These are phyloP conservation scores for Papilio helenus DNA, from an alignment of 1,140 invertebrate genomes.

Conservation along the genomic window DNA sequence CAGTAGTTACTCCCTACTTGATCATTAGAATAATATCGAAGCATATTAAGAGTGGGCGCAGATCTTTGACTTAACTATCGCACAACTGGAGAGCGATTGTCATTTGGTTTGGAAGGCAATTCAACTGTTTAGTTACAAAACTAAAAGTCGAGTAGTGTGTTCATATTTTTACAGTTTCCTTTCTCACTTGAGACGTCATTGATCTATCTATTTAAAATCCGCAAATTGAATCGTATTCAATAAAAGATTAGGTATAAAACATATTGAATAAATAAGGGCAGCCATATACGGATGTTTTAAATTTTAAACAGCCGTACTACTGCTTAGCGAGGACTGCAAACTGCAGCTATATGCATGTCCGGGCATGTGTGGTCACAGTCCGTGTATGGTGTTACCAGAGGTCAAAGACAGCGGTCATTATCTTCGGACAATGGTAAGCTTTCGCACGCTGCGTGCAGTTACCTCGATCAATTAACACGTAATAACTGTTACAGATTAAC, in stretches of 20 bases:
- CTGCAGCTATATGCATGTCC: not conserved
- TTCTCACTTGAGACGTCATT: not conserved
- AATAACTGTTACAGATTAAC: slow-evolving; percentile 29
- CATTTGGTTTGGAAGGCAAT: too few relatives aligned
- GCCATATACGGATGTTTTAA: not conserved
- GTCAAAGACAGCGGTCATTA: slow-evolving; percentile 36
- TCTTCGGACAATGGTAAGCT: slow-evolving; percentile 25
- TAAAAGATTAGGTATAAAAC: not conserved
- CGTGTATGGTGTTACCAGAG: not conserved
- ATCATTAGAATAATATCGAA: too few relatives aligned
- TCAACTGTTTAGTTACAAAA: too few relatives aligned
- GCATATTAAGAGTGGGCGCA: too few relatives aligned
- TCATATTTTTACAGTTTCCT: too few relatives aligned
- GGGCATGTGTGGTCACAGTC: not conserved
- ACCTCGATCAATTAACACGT: slow-evolving; percentile 17
- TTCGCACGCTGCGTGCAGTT: slow-evolving; percentile 33
- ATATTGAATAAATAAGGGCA: slow-evolving; percentile 17
- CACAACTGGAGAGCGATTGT: too few relatives aligned
- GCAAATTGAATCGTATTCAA: not conserved
- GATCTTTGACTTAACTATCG: too few relatives aligned
- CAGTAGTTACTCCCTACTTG: too few relatives aligned
- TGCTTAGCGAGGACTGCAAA: not conserved
- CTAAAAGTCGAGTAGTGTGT: too few relatives aligned
- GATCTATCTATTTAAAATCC: not conserved
- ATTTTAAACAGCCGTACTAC: not conserved